Evolutionary conservation across 2,888 invertebrate species (phyloP).

Genomic region (Drosophila kanekoi): DNA sequence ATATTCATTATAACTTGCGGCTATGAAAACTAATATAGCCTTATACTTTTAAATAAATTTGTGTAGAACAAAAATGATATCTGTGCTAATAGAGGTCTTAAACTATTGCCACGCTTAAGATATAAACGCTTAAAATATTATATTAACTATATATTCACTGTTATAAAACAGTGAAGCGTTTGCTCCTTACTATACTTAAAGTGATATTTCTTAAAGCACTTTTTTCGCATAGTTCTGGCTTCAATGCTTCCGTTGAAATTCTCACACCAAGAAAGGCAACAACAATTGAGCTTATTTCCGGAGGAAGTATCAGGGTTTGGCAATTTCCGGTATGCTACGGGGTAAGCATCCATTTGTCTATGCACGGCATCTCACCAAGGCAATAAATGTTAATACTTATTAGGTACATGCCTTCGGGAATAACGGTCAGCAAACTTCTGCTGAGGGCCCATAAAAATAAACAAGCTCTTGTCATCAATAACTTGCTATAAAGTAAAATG

Average conservation of each 20-base stretch:
- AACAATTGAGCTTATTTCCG: conserved; percentile 79
- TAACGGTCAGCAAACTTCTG: conserved; percentile 32
- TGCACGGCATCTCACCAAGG: conserved; percentile 47
- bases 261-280: conserved; percentile 40
- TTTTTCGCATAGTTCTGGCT: conserved; percentile 15
- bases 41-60: too few relatives aligned
- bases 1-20: too few relatives aligned
- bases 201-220: conserved; percentile 11
- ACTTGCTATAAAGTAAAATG: conserved; percentile 43
- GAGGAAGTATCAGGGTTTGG: conserved; percentile 78
- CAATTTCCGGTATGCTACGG: conserved; percentile 71
- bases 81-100: too few relatives aligned
- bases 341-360: conserved; percentile 42
- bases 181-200: background rate
- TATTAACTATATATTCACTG: too few relatives aligned
- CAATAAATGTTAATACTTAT: conserved; percentile 81
- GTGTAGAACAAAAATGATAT: too few relatives aligned
- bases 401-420: conserved; percentile 65
- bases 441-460: background rate
- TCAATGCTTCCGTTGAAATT: background rate
- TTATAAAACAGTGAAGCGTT: background rate
- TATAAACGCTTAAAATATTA: too few relatives aligned
- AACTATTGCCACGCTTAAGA: too few relatives aligned
- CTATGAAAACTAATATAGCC: too few relatives aligned
- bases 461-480: conserved; percentile 55